Evolutionary conservation across 1,140 invertebrate species (phyloP).

Genomic region (Hyles euphorbiae): DNA sequence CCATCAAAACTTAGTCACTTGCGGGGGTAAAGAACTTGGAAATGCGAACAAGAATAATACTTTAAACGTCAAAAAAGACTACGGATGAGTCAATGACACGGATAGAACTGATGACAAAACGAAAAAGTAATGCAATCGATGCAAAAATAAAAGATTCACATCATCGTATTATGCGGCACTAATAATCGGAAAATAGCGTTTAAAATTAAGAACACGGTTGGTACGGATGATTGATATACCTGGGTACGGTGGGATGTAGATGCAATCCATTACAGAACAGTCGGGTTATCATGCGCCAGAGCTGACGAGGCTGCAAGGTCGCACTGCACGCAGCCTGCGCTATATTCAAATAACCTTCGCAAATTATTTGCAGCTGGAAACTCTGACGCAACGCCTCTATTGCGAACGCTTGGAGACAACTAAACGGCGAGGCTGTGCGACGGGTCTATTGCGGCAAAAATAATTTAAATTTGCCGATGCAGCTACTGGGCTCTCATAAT

Average conservation of each 20-base stretch:
- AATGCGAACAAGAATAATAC: no score
- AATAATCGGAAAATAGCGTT: no score
- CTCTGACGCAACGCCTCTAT: constrained; percentile 15
- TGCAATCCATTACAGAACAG: constrained; percentile 53
- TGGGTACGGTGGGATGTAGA: constrained; percentile 34
- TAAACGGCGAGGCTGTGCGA: constrained; percentile 23
- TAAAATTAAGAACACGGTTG: no score
- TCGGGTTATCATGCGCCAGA: constrained; percentile 52
- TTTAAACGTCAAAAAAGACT: no score
- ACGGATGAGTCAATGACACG: no score
- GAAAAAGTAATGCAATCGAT: no score
- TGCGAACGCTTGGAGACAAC: constrained; percentile 15
- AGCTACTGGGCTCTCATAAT: constrained; percentile 25
- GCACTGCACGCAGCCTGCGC: constrained; percentile 34
- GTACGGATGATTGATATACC: constrained; percentile 22
- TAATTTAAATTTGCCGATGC: constrained; percentile 25
- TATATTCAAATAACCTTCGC: constrained; percentile 12
- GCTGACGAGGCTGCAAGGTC: constrained; percentile 61
- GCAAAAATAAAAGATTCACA: no score
- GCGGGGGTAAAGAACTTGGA: no score
- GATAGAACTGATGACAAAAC: no score
- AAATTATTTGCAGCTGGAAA: constrained; percentile 9
- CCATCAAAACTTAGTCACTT: no score
- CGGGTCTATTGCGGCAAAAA: constrained; percentile 9
- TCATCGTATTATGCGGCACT: no score